Evolutionary conservation across 2,888 invertebrate species (phyloP), one percentile per base, ranked within the genome.

Genomic region (Phaonia tiefii): DNA sequence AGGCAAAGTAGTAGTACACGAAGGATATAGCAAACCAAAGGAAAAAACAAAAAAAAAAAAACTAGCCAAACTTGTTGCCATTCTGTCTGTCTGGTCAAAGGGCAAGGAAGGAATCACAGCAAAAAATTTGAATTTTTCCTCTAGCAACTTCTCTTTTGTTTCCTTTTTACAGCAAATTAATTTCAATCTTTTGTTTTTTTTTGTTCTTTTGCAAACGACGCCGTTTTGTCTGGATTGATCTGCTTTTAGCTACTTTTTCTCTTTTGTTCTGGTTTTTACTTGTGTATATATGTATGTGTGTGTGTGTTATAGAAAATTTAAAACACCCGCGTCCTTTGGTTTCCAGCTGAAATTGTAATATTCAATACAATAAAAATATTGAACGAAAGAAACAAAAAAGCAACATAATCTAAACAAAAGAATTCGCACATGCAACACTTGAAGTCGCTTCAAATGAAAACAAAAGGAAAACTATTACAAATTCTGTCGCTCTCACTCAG

Each of bases 201-300:
- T 39, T n/a, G n/a, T n/a, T n/a, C n/a, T 63, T 63, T 63, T 39
- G 22, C 37, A n/a, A 60, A 39, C n/a, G 74, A 74, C 66, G 74
- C 66, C 74, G 31, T 22, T 66, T 54, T 74, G 74, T 74, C 66
- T 74, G 26, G n/a, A 54, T 56, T 56, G 74, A 66, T 44, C 65
- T 22, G 22, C 56, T 63, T 13, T 17, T 10, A 8, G 22, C 49
- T 5, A 49, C 17, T 31, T 31, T 31, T 3, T 3, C 31, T 8
- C n/a, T n/a, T n/a, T 31, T 31, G 20, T 20, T 20, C 44, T 44
- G 44, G 51, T 22, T 22, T 51, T 51, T 51, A 2, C 49, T 49
- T 15, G n/a, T 49, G 11, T 51, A 20, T 51, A 20, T 51, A 20
- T 15, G 3, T 72, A 7, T 49, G 4, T 31, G 15, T 3, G 31